Evolutionary conservation across 2,888 invertebrate species (phyloP), one percentile per base, ranked within the genome.

Genomic region (Ennomos fuscantarius): DNA sequence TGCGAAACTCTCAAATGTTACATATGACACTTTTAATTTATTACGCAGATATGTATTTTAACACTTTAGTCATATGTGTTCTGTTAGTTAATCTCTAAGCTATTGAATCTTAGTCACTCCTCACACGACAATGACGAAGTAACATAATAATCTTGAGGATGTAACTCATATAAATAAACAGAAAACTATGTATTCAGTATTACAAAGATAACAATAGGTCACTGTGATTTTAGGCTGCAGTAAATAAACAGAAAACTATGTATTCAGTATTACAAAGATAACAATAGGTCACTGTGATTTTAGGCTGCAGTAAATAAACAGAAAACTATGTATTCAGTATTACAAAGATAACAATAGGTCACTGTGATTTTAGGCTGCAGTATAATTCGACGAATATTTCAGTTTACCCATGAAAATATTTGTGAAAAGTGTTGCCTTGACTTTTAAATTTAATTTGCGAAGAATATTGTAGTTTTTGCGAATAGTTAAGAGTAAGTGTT

Each of bases 71-170:
- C 41, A 6, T 24, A 11, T 9, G 10, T 24, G 8, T 52, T 32
- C n/a, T 6, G 10, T 32, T 13, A 12, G 15, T 24, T 32, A 44
- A 52, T 45, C 24, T 52, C 37, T 1, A 24, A 24, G 32, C 10
- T 41, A 41, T 50, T 34, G 37, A 46, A 12, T 36, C 31, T 56
- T 45, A 50, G 50, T 51, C 50, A 51, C n/a, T 50, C 12, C 12
- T 37, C 32, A 15, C 43, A 37, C 15, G 37, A 12, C 31, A 33
- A 44, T 51, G 46, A 56, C 46, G 45, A 56, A 45, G 15, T n/a
- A 34, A 9, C 24, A 24, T 24, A 24, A 9, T 37, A 5, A 35
- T 45, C 40, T 53, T 34, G 36, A 53, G n/a, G 11, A 34, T 40
- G 31, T 13, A 40, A 35, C 8, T 41, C 46, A 50, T 42, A 42